Percentiles rank a stretch among this genome's conserved stretches.
phyloP scores from a whole-genome alignment of 2,888 invertebrate genomes.

The Sphaerophoria taeniata region DNA sequence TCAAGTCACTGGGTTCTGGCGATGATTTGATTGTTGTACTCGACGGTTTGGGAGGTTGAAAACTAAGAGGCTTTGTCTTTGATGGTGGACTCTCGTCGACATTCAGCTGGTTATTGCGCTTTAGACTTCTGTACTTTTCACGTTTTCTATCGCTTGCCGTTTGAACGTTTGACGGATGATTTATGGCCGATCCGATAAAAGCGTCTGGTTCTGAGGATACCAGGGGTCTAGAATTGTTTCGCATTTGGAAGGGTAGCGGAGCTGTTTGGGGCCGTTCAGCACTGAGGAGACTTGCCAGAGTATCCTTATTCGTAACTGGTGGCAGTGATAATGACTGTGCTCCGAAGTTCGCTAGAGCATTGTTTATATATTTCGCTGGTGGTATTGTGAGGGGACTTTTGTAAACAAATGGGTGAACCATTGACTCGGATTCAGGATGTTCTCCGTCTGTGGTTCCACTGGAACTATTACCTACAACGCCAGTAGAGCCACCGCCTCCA shows the following conservation, averaged over 20 bases:
- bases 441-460: slow-evolving; percentile 71
- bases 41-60: slow-evolving; percentile 30
- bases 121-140: slow-evolving; percentile 29
- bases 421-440: slow-evolving; percentile 56
- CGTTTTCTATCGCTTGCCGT: slow-evolving; percentile 42
- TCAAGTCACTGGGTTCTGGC: slow-evolving; percentile 49
- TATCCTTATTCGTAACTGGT: slow-evolving; percentile 41
- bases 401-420: slow-evolving; percentile 80
- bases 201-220: slow-evolving; percentile 46
- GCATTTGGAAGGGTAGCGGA: slow-evolving; percentile 66
- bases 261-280: slow-evolving; percentile 68
- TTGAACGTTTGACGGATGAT: not conserved
- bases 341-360: slow-evolving; percentile 51
- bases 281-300: slow-evolving; percentile 52
- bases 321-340: slow-evolving; percentile 59
- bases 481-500: slow-evolving; percentile 21
- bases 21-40: slow-evolving; percentile 27
- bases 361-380: slow-evolving; percentile 73
- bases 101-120: slow-evolving; percentile 57
- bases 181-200: slow-evolving; percentile 4
- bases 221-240: slow-evolving; percentile 41
- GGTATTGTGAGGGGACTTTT: slow-evolving; percentile 81
- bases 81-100: slow-evolving; percentile 46
- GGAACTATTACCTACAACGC: not conserved
- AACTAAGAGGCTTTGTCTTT: slow-evolving; percentile 36